A percentile compares a stretch with the other conserved stretches of the same genome.
Conservation (phyloP, 2,113 vertebrate species). For the Holacanthus passer region DNA sequence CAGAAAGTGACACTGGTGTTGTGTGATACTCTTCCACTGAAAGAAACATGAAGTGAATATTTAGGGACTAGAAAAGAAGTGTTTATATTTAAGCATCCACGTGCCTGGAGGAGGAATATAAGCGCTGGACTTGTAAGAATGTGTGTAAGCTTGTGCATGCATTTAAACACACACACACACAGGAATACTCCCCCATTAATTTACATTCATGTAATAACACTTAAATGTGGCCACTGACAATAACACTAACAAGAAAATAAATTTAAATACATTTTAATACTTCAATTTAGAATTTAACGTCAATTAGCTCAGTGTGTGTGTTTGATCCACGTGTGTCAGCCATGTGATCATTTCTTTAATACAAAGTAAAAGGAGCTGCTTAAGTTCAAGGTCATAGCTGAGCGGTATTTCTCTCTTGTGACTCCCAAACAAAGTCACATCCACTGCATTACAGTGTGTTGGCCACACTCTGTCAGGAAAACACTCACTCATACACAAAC, state of each 20-base stretch:
- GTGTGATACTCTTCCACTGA: background rate
- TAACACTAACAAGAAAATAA: background rate
- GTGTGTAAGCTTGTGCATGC: background rate
- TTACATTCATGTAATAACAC: background rate
- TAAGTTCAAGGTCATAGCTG: background rate
- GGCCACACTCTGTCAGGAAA: background rate
- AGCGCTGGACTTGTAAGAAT: background rate
- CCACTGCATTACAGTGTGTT: background rate
- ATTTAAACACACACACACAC: background rate
- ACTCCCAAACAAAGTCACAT: slow-evolving; percentile 1
- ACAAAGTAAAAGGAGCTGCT: background rate
- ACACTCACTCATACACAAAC: slow-evolving; percentile 2
- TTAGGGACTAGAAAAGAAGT: background rate
- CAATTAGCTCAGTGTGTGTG: background rate
- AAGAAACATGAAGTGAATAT: background rate
- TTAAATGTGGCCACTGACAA: background rate
- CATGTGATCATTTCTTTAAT: background rate
- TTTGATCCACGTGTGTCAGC: background rate
- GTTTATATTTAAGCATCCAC: background rate
- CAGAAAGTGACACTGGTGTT: background rate
- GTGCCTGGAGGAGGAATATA: background rate
- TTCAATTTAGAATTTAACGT: too few relatives aligned
- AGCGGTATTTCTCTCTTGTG: slow-evolving; percentile 9
- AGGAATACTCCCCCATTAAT: background rate
- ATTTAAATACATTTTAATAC: background rate